Evolutionary conservation across 2,888 invertebrate genomes (phyloP), one percentile per base, ranked within the genome.

Genomic region (Dusona sp.): DNA sequence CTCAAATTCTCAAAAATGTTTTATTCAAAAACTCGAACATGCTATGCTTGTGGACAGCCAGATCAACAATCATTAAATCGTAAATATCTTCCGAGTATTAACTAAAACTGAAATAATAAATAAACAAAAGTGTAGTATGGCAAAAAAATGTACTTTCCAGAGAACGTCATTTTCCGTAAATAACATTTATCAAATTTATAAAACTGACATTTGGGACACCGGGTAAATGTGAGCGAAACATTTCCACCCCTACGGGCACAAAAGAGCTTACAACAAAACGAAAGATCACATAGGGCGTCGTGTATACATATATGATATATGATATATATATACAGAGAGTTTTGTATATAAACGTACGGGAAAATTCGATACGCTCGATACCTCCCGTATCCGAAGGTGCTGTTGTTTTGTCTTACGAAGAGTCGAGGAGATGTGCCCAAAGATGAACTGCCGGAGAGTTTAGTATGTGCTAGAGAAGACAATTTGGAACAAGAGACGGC

Each of bases 401-500:
- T 48, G 38, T 70, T 64, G 61, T 11, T 38, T 36, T 36, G 57
- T n/a, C 70, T 79, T 70, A 61, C 65, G 36, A 48, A 77, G 64
- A 68, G 19, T 79, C 42, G 68, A 57, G 79, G 74, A 54, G 42
- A 75, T 29, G 57, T 19, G 33, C 42, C 54, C 51, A 45, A 74
- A 75, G 83, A 86, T 67, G 57, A 73, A 80, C 65, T 65, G 65
- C 38, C 80, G 38, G 72, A 65, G 73, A 72, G 64, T 51, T 33
- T 73, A 22, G 45, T 79, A 61, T 70, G 64, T 73, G 57, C 42
- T 51, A 82, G 70, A 73, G 29, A 57, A 57, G 70, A 85, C 74
- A 38, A 86, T 25, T 38, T 45, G 74, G 61, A 86, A 74, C 84
- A 48, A 79, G 74, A 80, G 80, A 54, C 73, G 70, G 81, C 85